Evolutionary conservation across 1,140 invertebrate species (phyloP), one percentile per base, ranked within the genome.

Genomic region (Drosophila ercepeae): DNA sequence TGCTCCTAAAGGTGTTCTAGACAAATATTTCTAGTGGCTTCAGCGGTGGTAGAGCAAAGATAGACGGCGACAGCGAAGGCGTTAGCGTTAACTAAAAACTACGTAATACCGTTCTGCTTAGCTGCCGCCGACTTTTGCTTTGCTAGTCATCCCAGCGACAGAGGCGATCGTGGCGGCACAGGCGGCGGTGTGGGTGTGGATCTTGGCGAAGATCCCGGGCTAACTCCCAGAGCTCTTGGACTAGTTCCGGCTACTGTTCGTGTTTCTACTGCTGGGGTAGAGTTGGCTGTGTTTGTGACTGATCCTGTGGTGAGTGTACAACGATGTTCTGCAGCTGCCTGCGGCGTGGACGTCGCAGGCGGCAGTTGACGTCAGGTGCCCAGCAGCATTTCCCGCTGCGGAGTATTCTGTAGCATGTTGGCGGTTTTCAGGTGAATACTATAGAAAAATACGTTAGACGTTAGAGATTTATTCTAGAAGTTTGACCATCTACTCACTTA

Each of bases 361-460:
- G 65, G 82, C 70, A 88, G 61, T 19, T 83, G 78, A 49, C 78
- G 89, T 90, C 89, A 90, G 67, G 89, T 90, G 54, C 75, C 72
- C 52, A 90, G 13, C 0, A 90, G 48, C 36, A 90, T 36, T 39
- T 90, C 89, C 7, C 89, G 89, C 52, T 90, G 89, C 16, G 89
- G 84, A 8, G 89, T 89, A 57, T 75, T 90, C 46, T 90, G 89
- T 45, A 90, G 57, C 76, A 90, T 68, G 46, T 90, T 90, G 46
- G 89, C 89, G 21, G 89, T 90, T 73, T 88, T 90, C 23, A 90
- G 64, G 53, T 90, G 89, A 63, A 90, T 64, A 51, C 89, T 90
- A 21, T 4, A 70, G 72, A 16, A 4, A 14, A 11, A 53, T n/a
- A 3, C 0, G 19, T 16, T 5, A n/a, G 21, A n/a, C n/a, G 1